Percentiles rank a stretch among this genome's conserved stretches.
These are phyloP conservation scores for Xylocopa sonorina DNA, from an alignment of 1,140 invertebrate species.

Conservation along the genomic window DNA sequence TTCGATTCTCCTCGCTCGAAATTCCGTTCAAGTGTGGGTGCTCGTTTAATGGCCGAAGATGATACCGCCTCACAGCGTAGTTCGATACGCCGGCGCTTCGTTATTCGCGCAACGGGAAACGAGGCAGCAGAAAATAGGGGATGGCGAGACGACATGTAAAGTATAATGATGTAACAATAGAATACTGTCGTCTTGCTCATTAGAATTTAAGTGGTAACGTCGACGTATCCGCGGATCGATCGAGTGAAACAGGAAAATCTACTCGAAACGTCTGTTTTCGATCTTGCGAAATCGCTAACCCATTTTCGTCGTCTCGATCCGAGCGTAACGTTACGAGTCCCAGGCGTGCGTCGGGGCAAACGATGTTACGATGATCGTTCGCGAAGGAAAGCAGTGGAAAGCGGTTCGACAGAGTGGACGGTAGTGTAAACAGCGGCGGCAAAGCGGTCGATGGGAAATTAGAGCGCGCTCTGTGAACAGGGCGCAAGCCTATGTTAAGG, in stretches of 20 bases:
- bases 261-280: no score
- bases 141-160: background rate
- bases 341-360: background rate
- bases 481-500: constrained; percentile 59
- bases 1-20: background rate
- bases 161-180: background rate
- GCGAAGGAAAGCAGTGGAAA: constrained; percentile 25
- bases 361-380: constrained; percentile 27
- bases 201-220: no score
- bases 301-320: background rate
- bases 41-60: background rate
- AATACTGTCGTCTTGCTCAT: background rate
- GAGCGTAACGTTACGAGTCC: background rate
- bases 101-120: background rate
- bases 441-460: constrained; percentile 65
- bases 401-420: constrained; percentile 19
- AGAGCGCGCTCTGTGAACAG: constrained; percentile 58
- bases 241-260: no score
- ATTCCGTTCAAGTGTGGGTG: no score
- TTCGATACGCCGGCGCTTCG: background rate
- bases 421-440: constrained; percentile 59
- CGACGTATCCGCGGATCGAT: no score
- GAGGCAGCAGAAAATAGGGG: background rate
- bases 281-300: background rate
- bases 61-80: background rate